Conservation (phyloP, 1,140 invertebrate species). For the Schlechtendalia chinensis region DNA sequence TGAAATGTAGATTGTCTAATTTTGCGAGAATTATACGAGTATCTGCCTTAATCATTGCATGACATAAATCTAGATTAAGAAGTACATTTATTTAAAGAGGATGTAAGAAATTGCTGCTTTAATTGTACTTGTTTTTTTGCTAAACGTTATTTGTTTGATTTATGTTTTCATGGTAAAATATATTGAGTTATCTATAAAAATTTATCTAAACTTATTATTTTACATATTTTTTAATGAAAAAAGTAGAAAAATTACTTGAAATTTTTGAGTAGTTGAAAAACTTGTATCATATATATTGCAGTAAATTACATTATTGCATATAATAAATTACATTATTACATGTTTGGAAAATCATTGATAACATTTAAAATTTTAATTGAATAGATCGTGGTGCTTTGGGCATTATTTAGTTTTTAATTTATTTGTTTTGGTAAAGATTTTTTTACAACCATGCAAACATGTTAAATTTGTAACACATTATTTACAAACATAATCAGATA, state of each 20-base stretch:
- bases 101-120: too few relatives aligned
- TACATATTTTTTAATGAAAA: too few relatives aligned
- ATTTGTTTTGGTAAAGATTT: too few relatives aligned
- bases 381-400: neutral
- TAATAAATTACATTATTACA: neutral
- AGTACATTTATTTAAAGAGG: too few relatives aligned
- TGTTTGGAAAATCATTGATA: neutral
- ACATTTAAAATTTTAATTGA: conserved; percentile 4
- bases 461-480: too few relatives aligned
- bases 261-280: too few relatives aligned
- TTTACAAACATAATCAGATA: too few relatives aligned
- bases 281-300: conserved; percentile 8
- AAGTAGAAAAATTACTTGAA: neutral
- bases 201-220: neutral
- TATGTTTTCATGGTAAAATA: conserved; percentile 4
- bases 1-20: too few relatives aligned
- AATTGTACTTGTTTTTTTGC: conserved; percentile 1
- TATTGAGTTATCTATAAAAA: conserved; percentile 2
- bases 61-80: conserved; percentile 1
- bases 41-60: conserved; percentile 14
- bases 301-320: conserved; percentile 10
- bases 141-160: neutral
- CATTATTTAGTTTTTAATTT: conserved; percentile 12
- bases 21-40: too few relatives aligned
- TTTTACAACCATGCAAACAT: too few relatives aligned